phyloP scores from a whole-genome alignment of 1,140 invertebrate species.

The Neocloeon triangulifer region DNA sequence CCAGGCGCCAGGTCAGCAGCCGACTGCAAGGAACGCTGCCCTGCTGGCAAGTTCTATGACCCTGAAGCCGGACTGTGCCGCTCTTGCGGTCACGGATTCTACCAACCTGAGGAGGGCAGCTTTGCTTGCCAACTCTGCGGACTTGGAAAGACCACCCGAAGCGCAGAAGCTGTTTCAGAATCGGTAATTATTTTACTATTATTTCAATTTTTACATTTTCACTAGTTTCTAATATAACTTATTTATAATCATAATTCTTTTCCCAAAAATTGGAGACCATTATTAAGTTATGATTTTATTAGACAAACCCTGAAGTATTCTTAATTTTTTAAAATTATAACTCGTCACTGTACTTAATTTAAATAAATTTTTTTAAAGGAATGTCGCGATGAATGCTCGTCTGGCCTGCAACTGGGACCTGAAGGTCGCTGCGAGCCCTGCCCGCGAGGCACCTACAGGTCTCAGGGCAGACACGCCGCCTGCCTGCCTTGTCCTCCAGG shows the following conservation, averaged over 20 bases:
- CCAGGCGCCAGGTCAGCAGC: constrained; percentile 62
- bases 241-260: background rate
- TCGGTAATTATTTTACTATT: constrained; percentile 17
- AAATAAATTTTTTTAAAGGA: constrained; percentile 22
- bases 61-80: constrained; percentile 61
- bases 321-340: background rate
- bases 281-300: background rate
- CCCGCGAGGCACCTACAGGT: constrained; percentile 71
- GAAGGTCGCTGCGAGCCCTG: constrained; percentile 86
- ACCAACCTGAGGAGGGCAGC: constrained; percentile 73
- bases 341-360: background rate
- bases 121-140: constrained; percentile 78
- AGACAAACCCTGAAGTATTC: background rate
- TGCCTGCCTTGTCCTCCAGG: constrained; percentile 74
- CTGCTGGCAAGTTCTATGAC: constrained; percentile 79
- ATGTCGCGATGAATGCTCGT: constrained; percentile 76
- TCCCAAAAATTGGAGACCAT: too few relatives aligned
- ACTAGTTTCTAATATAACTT: background rate
- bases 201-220: background rate
- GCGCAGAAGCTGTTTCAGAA: constrained; percentile 67
- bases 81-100: constrained; percentile 84
- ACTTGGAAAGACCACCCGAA: constrained; percentile 79
- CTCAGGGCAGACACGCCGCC: constrained; percentile 64
- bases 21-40: constrained; percentile 83
- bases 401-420: constrained; percentile 62